These are phyloP conservation scores for Lynx canadensis DNA, from an alignment of 2,113 vertebrate genomes.

Conservation along the genomic window DNA sequence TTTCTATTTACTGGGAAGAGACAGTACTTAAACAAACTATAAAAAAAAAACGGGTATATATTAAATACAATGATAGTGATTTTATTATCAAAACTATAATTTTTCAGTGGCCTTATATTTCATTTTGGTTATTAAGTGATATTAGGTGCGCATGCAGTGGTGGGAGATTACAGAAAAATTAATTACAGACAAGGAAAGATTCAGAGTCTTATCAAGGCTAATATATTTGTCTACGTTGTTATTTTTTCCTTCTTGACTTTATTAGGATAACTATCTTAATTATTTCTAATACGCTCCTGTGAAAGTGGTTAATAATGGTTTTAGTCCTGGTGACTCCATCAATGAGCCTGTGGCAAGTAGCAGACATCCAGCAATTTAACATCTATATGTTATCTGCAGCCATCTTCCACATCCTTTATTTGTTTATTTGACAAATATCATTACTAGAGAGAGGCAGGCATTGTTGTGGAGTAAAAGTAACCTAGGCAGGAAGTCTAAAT, in stretches of 20 bases:
- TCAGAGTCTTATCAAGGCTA: not conserved
- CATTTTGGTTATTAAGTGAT: not conserved
- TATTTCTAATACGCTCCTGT: not conserved
- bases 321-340: not conserved
- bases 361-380: not conserved
- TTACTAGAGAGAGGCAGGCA: not conserved
- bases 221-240: slow-evolving; percentile 1
- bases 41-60: not conserved
- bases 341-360: not conserved
- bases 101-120: not conserved
- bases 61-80: not conserved
- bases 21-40: not conserved
- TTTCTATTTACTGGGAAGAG: slow-evolving; percentile 1
- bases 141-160: not conserved
- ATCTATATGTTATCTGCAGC: not conserved
- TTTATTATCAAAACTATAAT: slow-evolving; percentile 6
- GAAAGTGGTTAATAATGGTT: not conserved
- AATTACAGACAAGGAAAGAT: not conserved
- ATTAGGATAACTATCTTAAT: not conserved
- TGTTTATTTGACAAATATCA: not conserved
- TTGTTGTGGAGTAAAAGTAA: not conserved
- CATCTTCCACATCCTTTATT: not conserved
- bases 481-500: not conserved
- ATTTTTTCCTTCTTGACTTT: slow-evolving; percentile 18
- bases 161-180: not conserved